phyloP scores from a whole-genome alignment of 2,888 invertebrate genomes.

The Eledona agricola region DNA sequence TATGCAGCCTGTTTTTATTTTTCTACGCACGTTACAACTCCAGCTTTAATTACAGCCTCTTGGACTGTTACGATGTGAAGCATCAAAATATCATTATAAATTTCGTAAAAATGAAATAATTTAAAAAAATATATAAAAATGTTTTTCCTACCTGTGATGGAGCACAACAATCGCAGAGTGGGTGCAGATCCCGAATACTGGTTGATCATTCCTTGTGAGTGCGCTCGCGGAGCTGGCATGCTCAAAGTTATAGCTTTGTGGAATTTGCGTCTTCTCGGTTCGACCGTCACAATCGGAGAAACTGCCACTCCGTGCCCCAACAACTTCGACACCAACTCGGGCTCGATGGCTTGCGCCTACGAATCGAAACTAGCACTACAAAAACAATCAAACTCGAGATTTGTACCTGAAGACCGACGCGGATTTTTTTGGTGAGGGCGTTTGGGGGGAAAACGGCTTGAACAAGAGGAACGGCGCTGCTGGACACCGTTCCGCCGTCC shows the following conservation, averaged over 20 bases:
- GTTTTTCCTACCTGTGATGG: conserved; percentile 80
- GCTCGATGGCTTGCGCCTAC: conserved; percentile 88
- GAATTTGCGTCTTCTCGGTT: conserved; percentile 96
- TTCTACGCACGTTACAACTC: no score
- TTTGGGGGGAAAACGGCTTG: conserved; percentile 89
- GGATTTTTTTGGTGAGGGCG: conserved; percentile 98
- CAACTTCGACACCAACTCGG: conserved; percentile 84
- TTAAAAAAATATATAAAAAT: neutral
- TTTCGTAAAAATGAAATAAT: no score
- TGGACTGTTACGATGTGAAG: no score
- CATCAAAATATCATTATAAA: no score
- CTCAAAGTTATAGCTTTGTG: conserved; percentile 98
- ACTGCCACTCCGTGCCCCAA: conserved; percentile 97
- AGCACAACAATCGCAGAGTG: conserved; percentile 90
- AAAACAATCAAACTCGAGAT: conserved; percentile 80
- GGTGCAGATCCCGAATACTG: conserved; percentile 82
- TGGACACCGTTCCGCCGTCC: conserved; percentile 96
- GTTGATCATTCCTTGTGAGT: conserved; percentile 79
- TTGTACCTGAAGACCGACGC: conserved; percentile 95
- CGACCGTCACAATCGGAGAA: conserved; percentile 97
- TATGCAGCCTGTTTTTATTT: no score
- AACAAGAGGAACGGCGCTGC: conserved; percentile 89
- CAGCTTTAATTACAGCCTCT: no score
- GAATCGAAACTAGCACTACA: conserved; percentile 79
- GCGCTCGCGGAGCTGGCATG: conserved; percentile 83